Conservation (phyloP, 2,113 vertebrate species). For the Tragelaphus imberbis region DNA sequence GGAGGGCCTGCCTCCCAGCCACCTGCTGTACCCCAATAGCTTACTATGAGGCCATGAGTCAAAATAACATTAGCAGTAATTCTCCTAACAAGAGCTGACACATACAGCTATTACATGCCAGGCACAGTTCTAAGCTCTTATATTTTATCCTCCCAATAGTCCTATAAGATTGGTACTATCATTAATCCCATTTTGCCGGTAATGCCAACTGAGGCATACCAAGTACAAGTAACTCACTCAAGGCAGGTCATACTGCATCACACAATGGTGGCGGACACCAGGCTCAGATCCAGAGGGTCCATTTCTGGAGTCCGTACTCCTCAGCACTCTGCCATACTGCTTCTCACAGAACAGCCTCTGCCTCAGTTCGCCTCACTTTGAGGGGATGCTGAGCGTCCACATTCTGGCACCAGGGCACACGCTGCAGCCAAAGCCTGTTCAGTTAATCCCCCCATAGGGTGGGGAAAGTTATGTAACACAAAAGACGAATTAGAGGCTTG, state of each 20-base stretch:
- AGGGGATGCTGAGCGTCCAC: neutral
- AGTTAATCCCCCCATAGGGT: neutral
- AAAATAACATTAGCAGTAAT: neutral
- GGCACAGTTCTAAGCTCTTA: neutral
- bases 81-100: neutral
- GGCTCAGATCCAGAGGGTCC: neutral
- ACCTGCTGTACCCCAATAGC: neutral
- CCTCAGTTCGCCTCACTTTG: neutral
- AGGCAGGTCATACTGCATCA: neutral
- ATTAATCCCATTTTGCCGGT: slow-evolving; percentile 4
- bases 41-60: neutral
- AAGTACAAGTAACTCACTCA: neutral
- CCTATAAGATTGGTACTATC: neutral
- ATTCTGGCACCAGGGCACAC: neutral
- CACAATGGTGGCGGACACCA: neutral
- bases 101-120: neutral
- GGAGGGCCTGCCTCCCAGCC: neutral
- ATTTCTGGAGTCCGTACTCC: neutral
- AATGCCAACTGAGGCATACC: slow-evolving; percentile 12
- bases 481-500: neutral
- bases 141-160: neutral
- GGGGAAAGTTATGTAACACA: neutral
- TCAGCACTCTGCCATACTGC: neutral
- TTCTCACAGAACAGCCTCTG: neutral
- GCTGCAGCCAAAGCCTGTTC: neutral